Evolutionary conservation across 1,140 invertebrate genomes (phyloP).

Genomic region (Drosophila trapezifrons): DNA sequence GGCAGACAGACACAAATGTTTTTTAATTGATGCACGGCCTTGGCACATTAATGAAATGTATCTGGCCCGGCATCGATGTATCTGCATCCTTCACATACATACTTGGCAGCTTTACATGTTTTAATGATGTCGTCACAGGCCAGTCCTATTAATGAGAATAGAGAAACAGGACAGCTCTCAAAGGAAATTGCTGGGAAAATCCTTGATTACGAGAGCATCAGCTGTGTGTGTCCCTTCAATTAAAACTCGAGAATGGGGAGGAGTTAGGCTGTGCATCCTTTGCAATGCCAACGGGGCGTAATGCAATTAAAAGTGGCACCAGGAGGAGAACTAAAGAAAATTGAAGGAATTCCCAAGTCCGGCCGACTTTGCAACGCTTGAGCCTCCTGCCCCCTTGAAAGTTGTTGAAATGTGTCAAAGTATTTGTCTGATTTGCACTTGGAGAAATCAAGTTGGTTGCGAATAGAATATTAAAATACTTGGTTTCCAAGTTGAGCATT

Average conservation of each 20-base stretch:
- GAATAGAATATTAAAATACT: neutral
- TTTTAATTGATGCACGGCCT: slow-evolving; percentile 38
- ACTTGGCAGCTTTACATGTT: slow-evolving; percentile 29
- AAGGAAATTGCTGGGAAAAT: slow-evolving; percentile 42
- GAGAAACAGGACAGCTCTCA: slow-evolving; percentile 19
- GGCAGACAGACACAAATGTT: too few relatives aligned
- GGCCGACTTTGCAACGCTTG: slow-evolving; percentile 21
- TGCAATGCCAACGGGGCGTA: slow-evolving; percentile 65
- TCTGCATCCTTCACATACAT: slow-evolving; percentile 26
- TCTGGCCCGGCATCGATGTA: neutral
- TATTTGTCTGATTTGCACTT: slow-evolving; percentile 18
- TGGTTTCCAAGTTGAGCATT: too few relatives aligned
- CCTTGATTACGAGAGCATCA: slow-evolving; percentile 49
- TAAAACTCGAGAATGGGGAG: slow-evolving; percentile 58
- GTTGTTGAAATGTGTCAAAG: slow-evolving; percentile 19
- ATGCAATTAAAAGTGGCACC: slow-evolving; percentile 73
- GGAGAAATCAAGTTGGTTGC: slow-evolving; percentile 3
- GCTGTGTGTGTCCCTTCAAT: slow-evolving; percentile 67
- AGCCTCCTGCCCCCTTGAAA: slow-evolving; percentile 12
- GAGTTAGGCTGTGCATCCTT: slow-evolving; percentile 13
- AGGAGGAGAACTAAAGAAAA: slow-evolving; percentile 37
- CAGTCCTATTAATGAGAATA: slow-evolving; percentile 49
- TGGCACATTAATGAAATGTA: slow-evolving; percentile 16
- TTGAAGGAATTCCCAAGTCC: slow-evolving; percentile 40
- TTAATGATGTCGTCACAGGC: slow-evolving; percentile 53